Base-by-base conservation (phyloP, 2,113 vertebrate species). In the Sylvilagus bachmani region DNA sequence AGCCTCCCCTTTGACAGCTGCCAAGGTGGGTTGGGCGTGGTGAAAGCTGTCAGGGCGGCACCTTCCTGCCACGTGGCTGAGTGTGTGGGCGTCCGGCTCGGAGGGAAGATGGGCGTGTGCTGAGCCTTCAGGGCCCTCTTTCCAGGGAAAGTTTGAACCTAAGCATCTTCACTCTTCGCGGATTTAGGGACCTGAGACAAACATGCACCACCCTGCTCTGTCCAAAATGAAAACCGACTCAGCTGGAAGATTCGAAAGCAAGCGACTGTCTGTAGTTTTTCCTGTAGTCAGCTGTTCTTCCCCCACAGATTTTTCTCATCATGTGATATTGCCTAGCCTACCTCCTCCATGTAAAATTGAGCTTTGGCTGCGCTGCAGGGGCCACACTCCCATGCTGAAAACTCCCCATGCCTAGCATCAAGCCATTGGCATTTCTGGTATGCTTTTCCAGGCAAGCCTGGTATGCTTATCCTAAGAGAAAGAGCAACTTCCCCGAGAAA, bases 371-470 rank as follows among this genome's bases (percentile, higher is more conserved):
- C 94, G 95, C 44, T 44, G 44, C 44, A 89, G 93, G 91, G 86
- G 89, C 75, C 55, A 91, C 53, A 86, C 89, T 94, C 90, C 89
- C 80, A 93, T 80, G 88, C 92, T 95, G 90, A 95, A 95, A 96
- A 94, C 85, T 78, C 92, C 81, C 51, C 71, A 31, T 90, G 82
- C 94, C 81, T 93, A 62, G 91, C 92, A 95, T 97, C 94, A 97
- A 96, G 96, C 92, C 90, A 83, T 94, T 96, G 97, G 97, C 96
- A 97, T 97, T 95, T 90, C 95, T 97, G 96, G 96, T 97, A 97
- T 97, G 97, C 94, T 96, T 84, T 95, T 92, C n/a, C 25, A 96
- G 93, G 96, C 92, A 92, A 95, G 73, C 73, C 62, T 97, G 93
- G 93, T 97, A 97, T 97, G 95, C 86, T 97, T 84, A 85, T 73